These are phyloP conservation scores for Platyscapa corneri DNA, from an alignment of 1,140 invertebrate species.

Conservation along the genomic window DNA sequence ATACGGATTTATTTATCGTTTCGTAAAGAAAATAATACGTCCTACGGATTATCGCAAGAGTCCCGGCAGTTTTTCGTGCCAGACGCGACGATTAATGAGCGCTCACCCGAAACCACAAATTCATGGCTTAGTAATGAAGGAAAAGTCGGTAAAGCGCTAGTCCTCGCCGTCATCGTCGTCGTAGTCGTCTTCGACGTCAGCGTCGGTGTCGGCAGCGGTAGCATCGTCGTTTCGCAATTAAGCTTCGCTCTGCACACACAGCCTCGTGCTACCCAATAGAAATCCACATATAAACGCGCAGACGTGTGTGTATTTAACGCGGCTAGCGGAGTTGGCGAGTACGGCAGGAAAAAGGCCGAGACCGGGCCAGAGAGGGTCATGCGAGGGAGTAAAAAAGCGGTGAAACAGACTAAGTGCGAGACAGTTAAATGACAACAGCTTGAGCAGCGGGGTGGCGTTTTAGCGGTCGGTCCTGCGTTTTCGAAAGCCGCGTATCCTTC, in stretches of 20 bases:
- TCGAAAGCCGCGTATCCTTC: neutral
- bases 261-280: neutral
- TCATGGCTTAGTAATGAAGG: conserved; percentile 31
- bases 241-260: neutral
- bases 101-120: conserved; percentile 31
- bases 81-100: conserved; percentile 39
- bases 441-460: too few species aligned
- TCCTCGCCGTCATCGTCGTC: too few species aligned
- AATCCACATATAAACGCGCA: neutral
- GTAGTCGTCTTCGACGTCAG: too few species aligned
- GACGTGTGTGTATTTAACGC: neutral
- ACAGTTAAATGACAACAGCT: conserved; percentile 1
- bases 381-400: neutral
- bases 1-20: conserved; percentile 12
- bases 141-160: conserved; percentile 1
- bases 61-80: conserved; percentile 2
- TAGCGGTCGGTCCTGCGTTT: neutral
- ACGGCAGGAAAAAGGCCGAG: neutral
- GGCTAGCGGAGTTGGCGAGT: neutral
- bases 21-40: conserved; percentile 39
- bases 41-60: neutral
- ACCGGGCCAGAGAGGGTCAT: too few species aligned
- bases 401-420: neutral
- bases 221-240: conserved; percentile 25
- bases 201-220: too few species aligned